These are phyloP conservation scores for Hylyphantes graminicola DNA, from an alignment of 1,140 invertebrate genomes.

Conservation along the genomic window DNA sequence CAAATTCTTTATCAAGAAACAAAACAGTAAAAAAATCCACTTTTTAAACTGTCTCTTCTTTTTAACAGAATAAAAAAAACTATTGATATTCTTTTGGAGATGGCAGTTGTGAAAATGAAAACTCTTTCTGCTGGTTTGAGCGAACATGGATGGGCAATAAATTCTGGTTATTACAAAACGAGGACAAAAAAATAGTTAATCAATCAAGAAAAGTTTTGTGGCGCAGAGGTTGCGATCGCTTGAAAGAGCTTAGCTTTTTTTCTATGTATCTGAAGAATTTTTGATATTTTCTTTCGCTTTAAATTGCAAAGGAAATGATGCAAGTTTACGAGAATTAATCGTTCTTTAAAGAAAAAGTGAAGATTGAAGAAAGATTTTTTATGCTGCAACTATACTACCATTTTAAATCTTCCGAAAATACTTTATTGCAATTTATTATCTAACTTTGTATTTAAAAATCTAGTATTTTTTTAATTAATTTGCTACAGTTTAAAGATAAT, in stretches of 20 bases:
- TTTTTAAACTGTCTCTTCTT: no score
- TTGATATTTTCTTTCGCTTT: background rate
- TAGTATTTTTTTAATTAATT: no score
- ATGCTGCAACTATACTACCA: no score
- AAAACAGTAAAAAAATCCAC: background rate
- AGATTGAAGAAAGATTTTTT: no score
- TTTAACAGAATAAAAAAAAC: no score
- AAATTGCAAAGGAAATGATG: constrained; percentile 15
- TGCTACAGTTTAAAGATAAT: no score
- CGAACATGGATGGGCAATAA: constrained; percentile 6
- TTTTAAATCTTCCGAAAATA: no score
- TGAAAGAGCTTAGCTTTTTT: background rate
- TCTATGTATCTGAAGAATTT: background rate
- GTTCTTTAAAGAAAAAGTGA: background rate
- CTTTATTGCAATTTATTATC: no score
- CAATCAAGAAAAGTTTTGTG: constrained; percentile 20
- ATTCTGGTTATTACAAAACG: constrained; percentile 22
- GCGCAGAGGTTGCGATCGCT: background rate
- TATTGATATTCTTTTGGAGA: background rate
- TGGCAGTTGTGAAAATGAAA: constrained; percentile 22
- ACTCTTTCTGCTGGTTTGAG: constrained; percentile 2
- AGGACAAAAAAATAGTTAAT: constrained; percentile 30
- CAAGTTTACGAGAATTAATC: constrained; percentile 17
- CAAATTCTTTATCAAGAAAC: background rate
- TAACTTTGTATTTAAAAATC: no score